Conservation (phyloP, 2,113 vertebrate genomes). For the Chaetodon auriga region DNA sequence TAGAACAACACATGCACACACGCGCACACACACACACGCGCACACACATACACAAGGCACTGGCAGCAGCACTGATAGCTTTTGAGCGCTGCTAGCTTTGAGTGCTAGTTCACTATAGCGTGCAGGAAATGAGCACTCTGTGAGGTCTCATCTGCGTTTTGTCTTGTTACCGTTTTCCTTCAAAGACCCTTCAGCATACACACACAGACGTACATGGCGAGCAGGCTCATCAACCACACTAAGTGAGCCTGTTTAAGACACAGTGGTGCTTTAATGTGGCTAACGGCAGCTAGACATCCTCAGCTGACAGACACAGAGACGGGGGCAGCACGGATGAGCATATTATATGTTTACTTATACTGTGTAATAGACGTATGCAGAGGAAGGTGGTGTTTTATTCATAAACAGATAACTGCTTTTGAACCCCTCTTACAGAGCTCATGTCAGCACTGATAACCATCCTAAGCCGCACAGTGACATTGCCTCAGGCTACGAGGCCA, state of each 20-base stretch:
- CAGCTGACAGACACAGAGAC: constrained; percentile 73
- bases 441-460: constrained; percentile 79
- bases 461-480: constrained; percentile 75
- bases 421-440: constrained; percentile 70
- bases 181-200: constrained; percentile 75
- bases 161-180: constrained; percentile 79
- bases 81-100: constrained; percentile 80
- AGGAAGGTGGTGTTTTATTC: constrained; percentile 77
- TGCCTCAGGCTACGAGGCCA: constrained; percentile 74
- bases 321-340: constrained; percentile 55
- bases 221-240: constrained; percentile 71
- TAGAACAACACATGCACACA: constrained; percentile 57
- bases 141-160: constrained; percentile 79
- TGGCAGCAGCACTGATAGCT: constrained; percentile 76
- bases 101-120: constrained; percentile 71
- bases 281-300: constrained; percentile 64
- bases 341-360: constrained; percentile 67
- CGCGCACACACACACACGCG: constrained; percentile 11
- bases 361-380: constrained; percentile 63
- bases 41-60: constrained; percentile 24
- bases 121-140: constrained; percentile 69
- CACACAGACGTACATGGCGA: constrained; percentile 34
- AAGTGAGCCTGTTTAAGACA: constrained; percentile 76
- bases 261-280: constrained; percentile 78
- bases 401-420: constrained; percentile 79